Base-by-base conservation (phyloP, 2,888 invertebrate genomes). In the Prosapia bicincta region DNA sequence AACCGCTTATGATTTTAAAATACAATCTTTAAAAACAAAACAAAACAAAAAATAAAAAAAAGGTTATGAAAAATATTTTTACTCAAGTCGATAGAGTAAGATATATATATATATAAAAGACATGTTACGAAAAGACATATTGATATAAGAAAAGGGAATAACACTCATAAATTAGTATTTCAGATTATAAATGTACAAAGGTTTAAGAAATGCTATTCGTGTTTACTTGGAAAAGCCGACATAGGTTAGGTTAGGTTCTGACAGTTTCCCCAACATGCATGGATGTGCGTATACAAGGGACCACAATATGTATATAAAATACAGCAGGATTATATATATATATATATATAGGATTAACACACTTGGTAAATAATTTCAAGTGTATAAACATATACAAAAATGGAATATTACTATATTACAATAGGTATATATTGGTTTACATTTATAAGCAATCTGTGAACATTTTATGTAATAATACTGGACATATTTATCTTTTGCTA, bases 21-120 rank as follows among this genome's bases (percentile, higher is more conserved):
- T 69, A 69, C 20, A 69, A 15, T 69, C 69, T 69, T 23, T 68
- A 26, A 9, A n/a, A n/a, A n/a, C n/a, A n/a, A n/a, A n/a, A n/a
- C 30, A 28, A 30, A 30, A 26, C 10, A 69, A 69, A 69, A 69
- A 30, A 28, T 69, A 30, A 30, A 26, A 69, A 69, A 69, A 69
- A 69, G 6, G n/a, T 28, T 30, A 28, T 23, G 23, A 69, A 26
- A 23, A 69, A 69, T 69, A 26, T 67, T 67, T 26, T 15, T 25
- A 67, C 25, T n/a, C n/a, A n/a, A n/a, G n/a, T n/a, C 54, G 54
- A 54, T 54, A 54, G 54, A 25, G 26, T 28, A 26, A 69, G n/a
- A 54, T 54, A n/a, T n/a, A n/a, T n/a, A n/a, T n/a, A n/a, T n/a
- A 54, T 54, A 54, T 20, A 54, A 54, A 54, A 54, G n/a, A n/a